These are phyloP conservation scores for Alviniconcha marisindica DNA, from an alignment of 1,140 invertebrate genomes.

Conservation along the genomic window DNA sequence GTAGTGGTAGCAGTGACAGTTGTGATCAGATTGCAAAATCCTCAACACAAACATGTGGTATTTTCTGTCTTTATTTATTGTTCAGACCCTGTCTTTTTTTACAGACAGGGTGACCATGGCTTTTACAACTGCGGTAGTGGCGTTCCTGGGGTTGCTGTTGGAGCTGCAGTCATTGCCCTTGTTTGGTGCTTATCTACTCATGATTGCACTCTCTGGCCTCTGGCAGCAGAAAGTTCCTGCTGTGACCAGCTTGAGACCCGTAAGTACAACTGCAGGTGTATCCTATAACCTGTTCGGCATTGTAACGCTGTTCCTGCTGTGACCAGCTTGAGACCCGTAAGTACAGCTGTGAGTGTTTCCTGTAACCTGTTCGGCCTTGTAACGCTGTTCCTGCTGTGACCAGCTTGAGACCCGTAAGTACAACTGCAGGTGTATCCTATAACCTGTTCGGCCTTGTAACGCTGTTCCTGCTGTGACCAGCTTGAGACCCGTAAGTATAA, in stretches of 20 bases:
- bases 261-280: too few species aligned
- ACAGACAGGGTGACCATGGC: not conserved
- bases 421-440: too few species aligned
- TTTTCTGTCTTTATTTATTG: too few species aligned
- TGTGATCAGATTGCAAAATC: too few species aligned
- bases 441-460: too few species aligned
- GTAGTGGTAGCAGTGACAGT: too few species aligned
- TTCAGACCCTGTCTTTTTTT: too few species aligned
- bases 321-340: conserved; percentile 61
- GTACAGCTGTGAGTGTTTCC: too few species aligned
- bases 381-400: conserved; percentile 56
- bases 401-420: conserved; percentile 64
- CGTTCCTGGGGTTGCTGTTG: conserved; percentile 36
- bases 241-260: conserved; percentile 57
- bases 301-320: conserved; percentile 61
- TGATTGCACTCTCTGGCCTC: conserved; percentile 58
- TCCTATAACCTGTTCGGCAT: too few species aligned
- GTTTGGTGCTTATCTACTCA: conserved; percentile 62
- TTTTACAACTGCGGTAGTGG: not conserved
- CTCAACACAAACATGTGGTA: too few species aligned
- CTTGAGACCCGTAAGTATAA: conserved; percentile 67
- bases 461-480: conserved; percentile 55
- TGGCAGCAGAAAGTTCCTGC: conserved; percentile 65
- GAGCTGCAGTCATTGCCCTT: conserved; percentile 60
- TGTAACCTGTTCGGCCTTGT: too few species aligned